Evolutionary conservation across 2,888 invertebrate species (phyloP).

Genomic region (Himalopsyche japonica): DNA sequence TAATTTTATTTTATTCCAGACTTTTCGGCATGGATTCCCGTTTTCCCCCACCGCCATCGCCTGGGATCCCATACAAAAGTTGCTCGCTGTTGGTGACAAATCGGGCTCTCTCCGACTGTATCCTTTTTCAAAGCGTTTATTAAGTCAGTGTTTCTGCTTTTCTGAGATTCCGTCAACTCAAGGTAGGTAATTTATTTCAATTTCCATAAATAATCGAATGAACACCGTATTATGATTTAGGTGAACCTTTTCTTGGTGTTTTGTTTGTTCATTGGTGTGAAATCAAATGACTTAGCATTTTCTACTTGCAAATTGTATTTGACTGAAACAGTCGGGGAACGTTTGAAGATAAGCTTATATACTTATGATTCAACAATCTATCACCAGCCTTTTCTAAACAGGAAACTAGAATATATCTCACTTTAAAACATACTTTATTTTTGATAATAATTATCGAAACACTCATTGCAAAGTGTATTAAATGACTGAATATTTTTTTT

Average conservation of each 20-base stretch:
- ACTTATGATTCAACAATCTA: too few species aligned
- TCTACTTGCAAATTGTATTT: too few species aligned
- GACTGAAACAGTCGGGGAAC: too few species aligned
- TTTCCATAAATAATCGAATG: neutral
- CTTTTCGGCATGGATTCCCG: conserved; percentile 98
- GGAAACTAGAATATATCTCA: too few species aligned
- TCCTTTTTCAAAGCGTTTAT: conserved; percentile 63
- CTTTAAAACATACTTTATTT: too few species aligned
- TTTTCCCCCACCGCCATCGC: conserved; percentile 96
- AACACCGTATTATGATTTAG: neutral
- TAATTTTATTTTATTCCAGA: conserved; percentile 66
- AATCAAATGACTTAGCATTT: too few species aligned
- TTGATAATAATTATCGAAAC: too few species aligned
- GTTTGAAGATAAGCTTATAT: too few species aligned
- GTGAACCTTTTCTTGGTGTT: neutral
- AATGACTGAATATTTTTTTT: too few species aligned
- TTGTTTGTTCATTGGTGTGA: too few species aligned
- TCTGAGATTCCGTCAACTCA: neutral
- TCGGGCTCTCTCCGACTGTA: conserved; percentile 94
- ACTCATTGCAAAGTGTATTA: too few species aligned
- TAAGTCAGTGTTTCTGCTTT: neutral
- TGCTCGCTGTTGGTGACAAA: conserved; percentile 96
- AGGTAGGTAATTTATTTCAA: neutral
- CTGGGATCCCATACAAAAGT: conserved; percentile 96
- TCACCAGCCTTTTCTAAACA: too few species aligned